Percentiles rank a stretch among this genome's conserved stretches.
Conservation (phyloP, 1,140 invertebrate genomes). For the Hydropsyche tenuis region DNA sequence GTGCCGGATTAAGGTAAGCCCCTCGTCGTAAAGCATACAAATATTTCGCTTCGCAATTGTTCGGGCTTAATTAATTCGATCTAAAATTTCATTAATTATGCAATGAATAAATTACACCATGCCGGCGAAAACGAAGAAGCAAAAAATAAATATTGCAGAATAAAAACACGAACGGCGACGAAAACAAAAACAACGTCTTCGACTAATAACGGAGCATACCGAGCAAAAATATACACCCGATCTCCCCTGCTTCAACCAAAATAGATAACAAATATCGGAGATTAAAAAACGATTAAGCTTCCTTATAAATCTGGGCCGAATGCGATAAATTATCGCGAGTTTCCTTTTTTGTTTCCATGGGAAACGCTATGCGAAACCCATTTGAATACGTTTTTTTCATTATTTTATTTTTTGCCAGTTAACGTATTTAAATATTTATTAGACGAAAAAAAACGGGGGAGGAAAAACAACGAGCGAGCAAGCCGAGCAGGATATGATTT, state of each 20-base stretch:
- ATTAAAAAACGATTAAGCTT: constrained; percentile 38
- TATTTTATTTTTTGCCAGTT: neutral
- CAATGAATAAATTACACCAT: constrained; percentile 7
- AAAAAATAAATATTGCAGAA: constrained; percentile 1
- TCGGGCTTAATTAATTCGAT: constrained; percentile 27
- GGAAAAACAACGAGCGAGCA: neutral
- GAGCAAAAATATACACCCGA: too few relatives aligned
- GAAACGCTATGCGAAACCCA: neutral
- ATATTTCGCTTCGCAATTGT: constrained; percentile 22
- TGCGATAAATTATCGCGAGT: constrained; percentile 31
- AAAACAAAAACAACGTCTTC: neutral
- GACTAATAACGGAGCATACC: too few relatives aligned
- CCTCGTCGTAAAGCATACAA: constrained; percentile 6
- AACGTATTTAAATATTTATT: constrained; percentile 30
- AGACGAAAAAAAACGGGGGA: constrained; percentile 3
- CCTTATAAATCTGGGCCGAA: constrained; percentile 31
- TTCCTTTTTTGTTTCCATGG: neutral
- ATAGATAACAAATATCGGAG: constrained; percentile 31
- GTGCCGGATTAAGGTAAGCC: constrained; percentile 11
- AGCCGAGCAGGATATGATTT: neutral
- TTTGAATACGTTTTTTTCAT: neutral
- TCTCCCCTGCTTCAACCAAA: neutral
- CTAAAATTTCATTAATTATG: constrained; percentile 15
- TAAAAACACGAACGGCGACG: neutral
- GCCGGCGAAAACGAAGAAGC: neutral